Base-by-base conservation (phyloP, 2,888 invertebrate species). In the Alloscopus bannaensis region DNA sequence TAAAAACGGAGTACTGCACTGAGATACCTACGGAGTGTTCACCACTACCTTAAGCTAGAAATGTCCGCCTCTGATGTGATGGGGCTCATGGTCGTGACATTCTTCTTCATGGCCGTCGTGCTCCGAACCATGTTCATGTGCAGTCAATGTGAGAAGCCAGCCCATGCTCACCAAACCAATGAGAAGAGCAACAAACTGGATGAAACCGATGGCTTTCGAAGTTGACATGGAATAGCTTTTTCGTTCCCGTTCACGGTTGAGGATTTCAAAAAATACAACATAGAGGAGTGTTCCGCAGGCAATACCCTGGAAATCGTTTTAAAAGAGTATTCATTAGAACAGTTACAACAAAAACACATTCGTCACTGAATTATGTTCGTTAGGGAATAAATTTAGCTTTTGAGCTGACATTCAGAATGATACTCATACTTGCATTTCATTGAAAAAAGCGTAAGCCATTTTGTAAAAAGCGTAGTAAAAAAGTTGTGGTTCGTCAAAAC, bases 191-290 rank as follows among this genome's bases (percentile, higher is more conserved):
- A 80, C 11, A 72, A 84, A 83, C 55, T 85, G 84, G 42, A 84
- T 69, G 47, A 84, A 85, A 11, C 85, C 85, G 1, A 83, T 68
- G 8, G 80, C 60, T 59, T 42, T 80, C 3, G 80, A 83, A 62
- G 42, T 69, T 29, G 45, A 42, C 82, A 83, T 82, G 28, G 76
- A 71, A 65, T 79, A 69, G 55, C 69, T 73, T 59, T 84, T 83
- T 16, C 84, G 55, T 64, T 84, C 82, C 31, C 90, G 89, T 86
- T 94, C 94, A 80, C 93, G 90, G 4, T 93, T 93, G 86, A 98
- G 91, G 70, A 98, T 94, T 89, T 98, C 98, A 88, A 98, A 97
- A 90, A 97, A 97, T n/a, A 97, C 96, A 18, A 98, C 96, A 89
- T 97, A 98, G 2, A 98, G 89, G 52, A 98, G 91, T 0, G 98